These are phyloP conservation scores for Drosophila atripex DNA, from an alignment of 2,888 invertebrate species.

Conservation along the genomic window DNA sequence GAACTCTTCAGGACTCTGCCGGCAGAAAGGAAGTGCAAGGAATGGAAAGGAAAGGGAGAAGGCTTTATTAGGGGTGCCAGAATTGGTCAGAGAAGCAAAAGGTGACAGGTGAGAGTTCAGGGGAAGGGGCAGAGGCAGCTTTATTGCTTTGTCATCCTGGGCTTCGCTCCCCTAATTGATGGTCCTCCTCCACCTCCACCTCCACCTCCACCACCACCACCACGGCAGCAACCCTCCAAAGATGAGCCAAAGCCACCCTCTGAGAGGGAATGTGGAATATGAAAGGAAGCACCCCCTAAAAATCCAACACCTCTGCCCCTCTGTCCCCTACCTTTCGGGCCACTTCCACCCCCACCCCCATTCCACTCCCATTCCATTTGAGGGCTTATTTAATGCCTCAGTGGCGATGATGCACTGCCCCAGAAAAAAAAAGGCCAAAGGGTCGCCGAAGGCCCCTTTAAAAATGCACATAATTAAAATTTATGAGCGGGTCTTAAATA, in stretches of 20 bases:
- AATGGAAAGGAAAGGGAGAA: not conserved
- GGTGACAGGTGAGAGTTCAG: not conserved
- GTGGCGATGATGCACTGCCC: conserved; percentile 36
- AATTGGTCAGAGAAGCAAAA: not conserved
- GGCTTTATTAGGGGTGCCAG: conserved; percentile 3
- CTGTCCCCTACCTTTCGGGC: not conserved
- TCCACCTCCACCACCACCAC: not conserved
- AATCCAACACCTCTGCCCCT: not conserved
- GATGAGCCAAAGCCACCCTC: conserved; percentile 25
- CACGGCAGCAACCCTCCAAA: too few species aligned
- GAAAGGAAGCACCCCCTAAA: not conserved
- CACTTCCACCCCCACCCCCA: not conserved
- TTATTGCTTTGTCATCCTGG: conserved; percentile 7
- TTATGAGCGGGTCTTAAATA: conserved; percentile 54
- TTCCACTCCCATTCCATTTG: not conserved
- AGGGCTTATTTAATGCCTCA: conserved; percentile 67
- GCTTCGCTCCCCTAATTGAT: conserved; percentile 29
- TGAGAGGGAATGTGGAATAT: not conserved
- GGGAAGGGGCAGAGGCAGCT: not conserved
- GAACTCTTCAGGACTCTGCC: not conserved
- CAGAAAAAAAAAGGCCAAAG: conserved; percentile 15
- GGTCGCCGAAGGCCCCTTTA: conserved; percentile 34
- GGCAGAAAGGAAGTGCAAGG: not conserved
- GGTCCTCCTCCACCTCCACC: conserved; percentile 12
- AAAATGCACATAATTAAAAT: conserved; percentile 72